A percentile compares a stretch with the other conserved stretches of the same genome.
Conservation (phyloP, 1,140 invertebrate genomes). For the Zaprionus tsacasi region DNA sequence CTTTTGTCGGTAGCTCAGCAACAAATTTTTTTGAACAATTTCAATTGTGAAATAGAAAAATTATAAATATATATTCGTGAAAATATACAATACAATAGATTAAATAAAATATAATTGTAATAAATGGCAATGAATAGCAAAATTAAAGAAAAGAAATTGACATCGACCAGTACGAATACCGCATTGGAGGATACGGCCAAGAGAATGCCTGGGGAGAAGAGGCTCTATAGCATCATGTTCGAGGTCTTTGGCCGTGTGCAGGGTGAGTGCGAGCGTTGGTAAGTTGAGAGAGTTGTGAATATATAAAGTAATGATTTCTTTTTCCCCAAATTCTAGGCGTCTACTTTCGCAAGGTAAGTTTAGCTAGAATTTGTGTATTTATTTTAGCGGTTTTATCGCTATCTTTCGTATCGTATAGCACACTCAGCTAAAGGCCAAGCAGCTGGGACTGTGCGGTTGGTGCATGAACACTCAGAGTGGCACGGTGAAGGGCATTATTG, state of each 20-base stretch:
- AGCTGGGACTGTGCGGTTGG: conserved; percentile 57
- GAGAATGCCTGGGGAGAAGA: not conserved
- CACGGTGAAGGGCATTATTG: conserved; percentile 60
- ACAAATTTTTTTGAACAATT: conserved; percentile 1
- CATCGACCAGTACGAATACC: not conserved
- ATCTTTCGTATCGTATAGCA: conserved; percentile 29
- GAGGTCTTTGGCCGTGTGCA: conserved; percentile 61
- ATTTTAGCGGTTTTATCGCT: not conserved
- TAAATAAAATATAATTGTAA: not conserved
- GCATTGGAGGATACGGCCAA: not conserved
- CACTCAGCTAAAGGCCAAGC: conserved; percentile 53
- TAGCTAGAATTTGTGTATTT: not conserved
- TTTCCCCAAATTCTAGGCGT: conserved; percentile 25
- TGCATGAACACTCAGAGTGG: conserved; percentile 64
- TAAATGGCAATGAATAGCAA: conserved; percentile 46
- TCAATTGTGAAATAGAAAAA: not conserved
- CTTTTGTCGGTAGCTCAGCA: not conserved
- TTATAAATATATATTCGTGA: not conserved
- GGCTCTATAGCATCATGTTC: conserved; percentile 50
- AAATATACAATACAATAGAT: not conserved
- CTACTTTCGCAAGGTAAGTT: conserved; percentile 57
- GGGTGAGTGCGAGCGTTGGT: conserved; percentile 30
- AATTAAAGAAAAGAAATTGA: conserved; percentile 48
- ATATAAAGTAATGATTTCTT: not conserved
- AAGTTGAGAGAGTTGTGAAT: not conserved